A percentile compares a stretch with the other conserved stretches of the same genome.
Conservation (phyloP, 2,113 vertebrate species). For the Poecile atricapillus region DNA sequence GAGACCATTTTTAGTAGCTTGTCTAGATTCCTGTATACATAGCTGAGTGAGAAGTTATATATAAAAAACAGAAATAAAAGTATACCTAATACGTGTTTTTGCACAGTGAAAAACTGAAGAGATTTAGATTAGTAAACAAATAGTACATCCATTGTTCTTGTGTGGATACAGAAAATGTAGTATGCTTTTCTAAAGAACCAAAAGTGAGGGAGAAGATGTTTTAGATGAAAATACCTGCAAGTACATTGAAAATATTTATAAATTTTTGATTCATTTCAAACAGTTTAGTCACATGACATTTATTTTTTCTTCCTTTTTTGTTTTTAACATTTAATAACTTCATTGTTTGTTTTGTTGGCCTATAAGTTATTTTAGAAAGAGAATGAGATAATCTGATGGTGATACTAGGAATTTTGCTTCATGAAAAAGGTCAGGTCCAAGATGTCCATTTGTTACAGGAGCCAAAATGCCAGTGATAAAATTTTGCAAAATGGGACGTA, state of each 20-base stretch:
- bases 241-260: not conserved
- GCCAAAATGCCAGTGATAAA: conserved; percentile 27
- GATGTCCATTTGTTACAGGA: conserved; percentile 2
- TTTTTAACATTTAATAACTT: not conserved
- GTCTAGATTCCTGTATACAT: not conserved
- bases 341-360: not conserved
- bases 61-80: not conserved
- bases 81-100: not conserved
- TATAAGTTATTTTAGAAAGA: not conserved
- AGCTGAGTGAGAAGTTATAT: not conserved
- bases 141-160: fast-evolving
- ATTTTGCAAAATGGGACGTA: not conserved
- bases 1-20: not conserved
- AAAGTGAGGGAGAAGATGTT: not conserved
- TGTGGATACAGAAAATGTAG: not conserved
- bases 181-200: not conserved
- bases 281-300: not conserved
- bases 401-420: not conserved
- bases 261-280: not conserved
- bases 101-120: not conserved
- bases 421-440: conserved; percentile 19
- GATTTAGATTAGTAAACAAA: not conserved
- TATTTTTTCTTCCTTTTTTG: not conserved
- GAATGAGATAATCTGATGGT: not conserved
- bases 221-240: not conserved